Base-by-base conservation (phyloP, 2,113 vertebrate genomes). In the Setophaga coronata region DNA sequence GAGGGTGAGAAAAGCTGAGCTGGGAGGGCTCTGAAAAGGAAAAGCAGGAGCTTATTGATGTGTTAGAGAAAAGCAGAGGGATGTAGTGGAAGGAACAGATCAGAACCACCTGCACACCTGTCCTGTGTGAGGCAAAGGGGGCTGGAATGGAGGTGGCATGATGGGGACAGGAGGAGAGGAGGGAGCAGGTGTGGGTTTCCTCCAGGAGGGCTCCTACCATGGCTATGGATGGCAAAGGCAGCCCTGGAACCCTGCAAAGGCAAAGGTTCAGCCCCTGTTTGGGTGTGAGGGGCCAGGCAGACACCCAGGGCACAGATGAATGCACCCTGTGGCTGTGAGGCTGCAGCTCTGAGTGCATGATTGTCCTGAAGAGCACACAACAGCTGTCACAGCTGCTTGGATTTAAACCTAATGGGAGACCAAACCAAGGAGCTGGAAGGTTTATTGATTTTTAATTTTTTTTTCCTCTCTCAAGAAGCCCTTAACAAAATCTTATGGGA, bases 351-450 rank as follows among this genome's bases (percentile, higher is more conserved):
- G 45, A 42, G 40, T 28, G 47, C 14, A 5, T 0, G 0, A 36
- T 4, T 0, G 43, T 8, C 18, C 5, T 26, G 38, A 26, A 9
- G 25, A 43, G 21, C 2, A 0, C 61, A 31, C 1, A 0, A 1
- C 1, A 69, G 7, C 66, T 45, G 71, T 66, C 88, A 85, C 16
- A 20, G 38, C 38, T 42, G 5, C 9, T 66, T 66, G 71, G 60
- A 34, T 36, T 50, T 42, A 92, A 90, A 90, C 47, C 51, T 57
- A 84, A 87, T 0, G 1, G 40, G n/a, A 88, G 31, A 83, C 12
- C 45, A 18, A 45, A 76, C 73, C 83, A 90, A 87, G 77, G 53
- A 95, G 69, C 56, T 84, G 60, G n/a, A 74, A 81, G 67, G 26
- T 18, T 24, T 51, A 96, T 74, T 66, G 82, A 90, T 88, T 84